Evolutionary conservation across 2,113 vertebrate species (phyloP).

Genomic region (Odocoileus hemionus): DNA sequence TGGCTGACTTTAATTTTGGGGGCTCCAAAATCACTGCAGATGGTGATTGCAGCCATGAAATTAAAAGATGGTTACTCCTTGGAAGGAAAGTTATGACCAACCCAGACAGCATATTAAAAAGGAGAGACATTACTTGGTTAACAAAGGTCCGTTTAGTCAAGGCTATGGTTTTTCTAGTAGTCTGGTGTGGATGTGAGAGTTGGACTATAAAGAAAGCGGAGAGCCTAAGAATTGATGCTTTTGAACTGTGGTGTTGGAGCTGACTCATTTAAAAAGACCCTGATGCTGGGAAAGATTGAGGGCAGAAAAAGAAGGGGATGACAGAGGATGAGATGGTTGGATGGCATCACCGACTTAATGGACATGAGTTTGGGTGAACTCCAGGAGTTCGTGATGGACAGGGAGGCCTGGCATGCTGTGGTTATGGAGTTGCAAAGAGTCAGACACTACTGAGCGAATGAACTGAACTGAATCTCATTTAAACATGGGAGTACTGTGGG

Average conservation of each 20-base stretch:
- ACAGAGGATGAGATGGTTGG: not conserved
- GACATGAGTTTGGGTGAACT: not conserved
- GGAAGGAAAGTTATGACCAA: not conserved
- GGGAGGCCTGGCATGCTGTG: not conserved
- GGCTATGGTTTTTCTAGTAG: not conserved
- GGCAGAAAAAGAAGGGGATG: fast-evolving
- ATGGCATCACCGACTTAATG: not conserved
- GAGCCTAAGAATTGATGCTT: fast-evolving
- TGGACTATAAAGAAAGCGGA: not conserved
- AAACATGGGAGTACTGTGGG: not conserved
- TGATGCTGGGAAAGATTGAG: not conserved
- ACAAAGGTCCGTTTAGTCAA: not conserved
- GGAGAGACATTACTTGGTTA: not conserved
- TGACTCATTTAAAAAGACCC: not conserved
- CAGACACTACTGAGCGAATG: fast-evolving
- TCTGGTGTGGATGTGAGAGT: not conserved
- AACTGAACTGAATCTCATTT: not conserved
- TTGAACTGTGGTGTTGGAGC: not conserved
- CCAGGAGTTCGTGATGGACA: not conserved
- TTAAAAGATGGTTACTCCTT: not conserved
- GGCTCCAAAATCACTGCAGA: not conserved
- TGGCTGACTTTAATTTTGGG: not conserved
- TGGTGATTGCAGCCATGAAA: not conserved
- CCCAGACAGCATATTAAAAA: not conserved
- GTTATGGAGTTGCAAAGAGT: not conserved